These are phyloP conservation scores for Asteroscopus sphinx DNA, from an alignment of 2,888 invertebrate genomes.

Conservation along the genomic window DNA sequence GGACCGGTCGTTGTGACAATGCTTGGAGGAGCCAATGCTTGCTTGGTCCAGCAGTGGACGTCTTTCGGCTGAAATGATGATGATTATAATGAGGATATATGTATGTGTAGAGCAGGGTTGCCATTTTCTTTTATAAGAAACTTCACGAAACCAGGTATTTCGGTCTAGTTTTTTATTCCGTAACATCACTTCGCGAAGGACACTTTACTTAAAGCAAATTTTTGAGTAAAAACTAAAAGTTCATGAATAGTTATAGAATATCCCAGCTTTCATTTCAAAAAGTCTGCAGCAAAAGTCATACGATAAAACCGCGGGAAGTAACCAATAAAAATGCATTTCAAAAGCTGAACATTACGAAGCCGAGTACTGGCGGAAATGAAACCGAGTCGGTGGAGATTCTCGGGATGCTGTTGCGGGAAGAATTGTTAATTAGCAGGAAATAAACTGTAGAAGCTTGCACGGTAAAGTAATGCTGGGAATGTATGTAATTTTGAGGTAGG, in stretches of 20 bases:
- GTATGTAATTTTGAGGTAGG: slow-evolving; percentile 2
- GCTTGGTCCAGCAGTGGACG: too few relatives aligned
- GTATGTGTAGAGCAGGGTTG: too few relatives aligned
- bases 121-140: too few relatives aligned
- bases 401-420: slow-evolving; percentile 26
- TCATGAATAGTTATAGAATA: background rate
- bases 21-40: too few relatives aligned
- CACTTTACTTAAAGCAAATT: too few relatives aligned
- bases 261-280: slow-evolving; percentile 17
- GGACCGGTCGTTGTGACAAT: too few relatives aligned
- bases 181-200: too few relatives aligned
- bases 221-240: background rate
- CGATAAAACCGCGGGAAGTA: slow-evolving; percentile 27
- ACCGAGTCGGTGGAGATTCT: slow-evolving; percentile 39
- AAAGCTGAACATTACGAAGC: slow-evolving; percentile 24
- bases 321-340: slow-evolving; percentile 48
- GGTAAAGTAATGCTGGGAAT: slow-evolving; percentile 6
- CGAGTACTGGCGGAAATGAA: slow-evolving; percentile 36
- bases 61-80: too few relatives aligned
- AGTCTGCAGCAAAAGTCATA: background rate
- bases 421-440: slow-evolving; percentile 52
- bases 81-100: too few relatives aligned
- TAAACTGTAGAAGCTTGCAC: slow-evolving; percentile 18
- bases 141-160: too few relatives aligned
- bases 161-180: too few relatives aligned